phyloP scores from a whole-genome alignment of 1,140 invertebrate genomes.

The Macrobrachium nipponense region DNA sequence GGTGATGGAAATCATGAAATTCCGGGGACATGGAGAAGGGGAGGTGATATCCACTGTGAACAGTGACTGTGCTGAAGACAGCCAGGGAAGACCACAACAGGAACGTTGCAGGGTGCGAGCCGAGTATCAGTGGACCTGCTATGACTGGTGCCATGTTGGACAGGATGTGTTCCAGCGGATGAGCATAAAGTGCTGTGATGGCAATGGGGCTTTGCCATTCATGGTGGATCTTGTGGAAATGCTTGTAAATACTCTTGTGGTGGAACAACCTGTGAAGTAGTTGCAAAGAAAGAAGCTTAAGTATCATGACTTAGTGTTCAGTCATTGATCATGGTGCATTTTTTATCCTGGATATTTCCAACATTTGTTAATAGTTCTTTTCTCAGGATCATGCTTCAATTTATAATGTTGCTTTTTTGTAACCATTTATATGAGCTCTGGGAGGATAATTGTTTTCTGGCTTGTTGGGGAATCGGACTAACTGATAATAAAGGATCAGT shows the following conservation, averaged over 20 bases:
- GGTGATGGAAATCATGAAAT: conserved; percentile 91
- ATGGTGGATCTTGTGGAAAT: conserved; percentile 89
- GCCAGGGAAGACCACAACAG: conserved; percentile 88
- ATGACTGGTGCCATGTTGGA: conserved; percentile 85
- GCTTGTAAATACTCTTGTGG: conserved; percentile 80
- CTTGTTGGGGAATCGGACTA: no score
- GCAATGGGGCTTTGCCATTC: conserved; percentile 89
- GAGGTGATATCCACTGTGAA: conserved; percentile 90
- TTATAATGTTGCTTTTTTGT: no score
- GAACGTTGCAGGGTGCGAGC: conserved; percentile 84
- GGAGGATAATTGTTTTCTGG: no score
- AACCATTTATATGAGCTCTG: no score
- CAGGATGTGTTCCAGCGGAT: conserved; percentile 88
- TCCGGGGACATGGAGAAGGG: conserved; percentile 90
- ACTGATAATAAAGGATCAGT: no score
- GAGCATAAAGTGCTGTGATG: conserved; percentile 86
- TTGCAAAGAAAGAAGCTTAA: not conserved
- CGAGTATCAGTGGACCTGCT: conserved; percentile 83
- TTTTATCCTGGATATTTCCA: no score
- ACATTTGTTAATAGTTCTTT: no score
- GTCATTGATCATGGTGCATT: no score
- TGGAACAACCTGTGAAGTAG: conserved; percentile 78
- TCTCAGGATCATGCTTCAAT: no score
- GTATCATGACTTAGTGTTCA: no score
- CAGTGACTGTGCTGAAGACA: conserved; percentile 84